phyloP scores from a whole-genome alignment of 2,888 invertebrate genomes.

The Apomyelois bistriatella region DNA sequence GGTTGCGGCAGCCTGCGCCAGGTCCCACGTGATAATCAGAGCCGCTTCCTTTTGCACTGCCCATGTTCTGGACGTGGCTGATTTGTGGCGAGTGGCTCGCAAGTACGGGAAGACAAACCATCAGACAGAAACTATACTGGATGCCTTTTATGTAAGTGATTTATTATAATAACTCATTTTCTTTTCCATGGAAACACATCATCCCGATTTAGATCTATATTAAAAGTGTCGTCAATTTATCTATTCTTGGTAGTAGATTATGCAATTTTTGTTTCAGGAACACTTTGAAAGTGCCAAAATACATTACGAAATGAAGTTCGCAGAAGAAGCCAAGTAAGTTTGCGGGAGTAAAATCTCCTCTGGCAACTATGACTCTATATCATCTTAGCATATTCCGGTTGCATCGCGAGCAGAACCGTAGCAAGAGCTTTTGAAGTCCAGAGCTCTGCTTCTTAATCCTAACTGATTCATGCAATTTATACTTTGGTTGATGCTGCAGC shows the following conservation, averaged over 20 bases:
- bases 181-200: too few species aligned
- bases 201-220: too few species aligned
- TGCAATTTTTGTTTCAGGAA: constrained; percentile 35
- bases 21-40: constrained; percentile 48
- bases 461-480: too few species aligned
- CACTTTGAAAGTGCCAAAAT: constrained; percentile 43
- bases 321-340: constrained; percentile 40
- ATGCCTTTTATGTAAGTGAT: neutral
- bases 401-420: too few species aligned
- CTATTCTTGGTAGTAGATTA: neutral
- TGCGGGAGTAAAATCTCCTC: too few species aligned
- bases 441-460: too few species aligned
- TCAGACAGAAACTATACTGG: constrained; percentile 36
- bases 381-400: too few species aligned
- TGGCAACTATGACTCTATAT: neutral
- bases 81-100: constrained; percentile 49
- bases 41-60: constrained; percentile 67
- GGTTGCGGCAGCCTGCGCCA: constrained; percentile 37
- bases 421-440: too few species aligned
- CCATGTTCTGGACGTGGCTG: constrained; percentile 41
- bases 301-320: constrained; percentile 41
- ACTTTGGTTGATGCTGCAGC: too few species aligned
- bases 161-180: too few species aligned
- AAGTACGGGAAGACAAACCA: constrained; percentile 41
- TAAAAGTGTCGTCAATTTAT: too few species aligned